Percentiles rank a stretch among this genome's conserved stretches.
These are phyloP conservation scores for Andrena chrysosceles DNA, from an alignment of 2,888 invertebrate species.

Conservation along the genomic window DNA sequence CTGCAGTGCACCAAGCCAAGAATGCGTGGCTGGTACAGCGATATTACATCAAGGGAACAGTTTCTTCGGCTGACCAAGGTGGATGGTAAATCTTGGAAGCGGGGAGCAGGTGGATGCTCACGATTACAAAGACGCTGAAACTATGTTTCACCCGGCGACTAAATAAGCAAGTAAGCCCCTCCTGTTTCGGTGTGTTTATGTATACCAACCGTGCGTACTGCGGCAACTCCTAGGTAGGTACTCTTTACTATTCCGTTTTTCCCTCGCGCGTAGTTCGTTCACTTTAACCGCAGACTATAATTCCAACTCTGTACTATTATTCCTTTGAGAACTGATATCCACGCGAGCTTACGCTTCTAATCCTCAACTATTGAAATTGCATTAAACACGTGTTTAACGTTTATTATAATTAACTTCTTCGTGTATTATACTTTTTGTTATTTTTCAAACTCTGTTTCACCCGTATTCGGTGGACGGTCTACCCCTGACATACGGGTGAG, in stretches of 20 bases:
- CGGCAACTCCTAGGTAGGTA: not conserved
- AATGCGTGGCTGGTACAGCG: conserved; percentile 46
- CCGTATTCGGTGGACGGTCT: no score
- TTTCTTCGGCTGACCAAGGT: conserved; percentile 64
- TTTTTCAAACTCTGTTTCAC: no score
- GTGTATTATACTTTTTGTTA: no score
- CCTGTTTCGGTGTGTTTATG: conserved; percentile 28
- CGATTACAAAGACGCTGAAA: conserved; percentile 63
- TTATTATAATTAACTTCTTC: no score
- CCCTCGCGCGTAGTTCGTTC: not conserved
- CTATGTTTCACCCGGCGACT: conserved; percentile 71
- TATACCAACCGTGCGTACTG: conserved; percentile 16
- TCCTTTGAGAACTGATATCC: no score
- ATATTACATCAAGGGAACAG: conserved; percentile 67
- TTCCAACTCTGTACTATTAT: not conserved
- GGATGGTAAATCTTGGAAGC: conserved; percentile 68
- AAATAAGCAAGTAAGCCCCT: conserved; percentile 73
- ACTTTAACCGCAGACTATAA: not conserved
- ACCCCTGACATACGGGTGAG: no score
- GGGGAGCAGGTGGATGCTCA: conserved; percentile 68
- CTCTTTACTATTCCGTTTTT: conserved; percentile 11
- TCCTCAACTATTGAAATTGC: not conserved
- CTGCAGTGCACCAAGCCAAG: conserved; percentile 12
- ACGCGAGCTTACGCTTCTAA: no score
- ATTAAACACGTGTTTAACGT: not conserved